phyloP scores from a whole-genome alignment of 2,113 vertebrate genomes.

The Trogon melanurus region DNA sequence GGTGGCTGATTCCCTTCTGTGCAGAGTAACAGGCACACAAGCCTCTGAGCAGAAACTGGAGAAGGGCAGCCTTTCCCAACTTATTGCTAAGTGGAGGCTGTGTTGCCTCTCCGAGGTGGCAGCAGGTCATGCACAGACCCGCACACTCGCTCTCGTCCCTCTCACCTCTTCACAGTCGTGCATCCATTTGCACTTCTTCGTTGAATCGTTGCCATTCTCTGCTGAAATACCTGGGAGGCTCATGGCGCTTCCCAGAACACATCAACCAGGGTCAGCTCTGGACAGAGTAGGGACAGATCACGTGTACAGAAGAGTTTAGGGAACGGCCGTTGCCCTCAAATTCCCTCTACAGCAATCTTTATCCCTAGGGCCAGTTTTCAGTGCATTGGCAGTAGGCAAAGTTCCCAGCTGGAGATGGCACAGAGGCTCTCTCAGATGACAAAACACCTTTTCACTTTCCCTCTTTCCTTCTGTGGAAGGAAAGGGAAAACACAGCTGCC shows the following conservation, averaged over 20 bases:
- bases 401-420: background rate
- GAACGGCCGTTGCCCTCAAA: background rate
- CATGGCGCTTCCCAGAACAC: rapidly evolving
- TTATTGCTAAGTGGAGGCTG: background rate
- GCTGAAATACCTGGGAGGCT: background rate
- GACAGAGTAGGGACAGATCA: background rate
- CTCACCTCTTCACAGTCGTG: background rate
- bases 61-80: background rate
- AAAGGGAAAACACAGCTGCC: background rate
- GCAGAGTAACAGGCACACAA: background rate
- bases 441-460: background rate
- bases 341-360: background rate
- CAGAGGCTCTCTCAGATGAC: background rate
- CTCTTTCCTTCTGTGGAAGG: background rate
- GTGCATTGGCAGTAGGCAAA: background rate
- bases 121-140: background rate
- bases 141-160: rapidly evolving
- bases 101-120: background rate
- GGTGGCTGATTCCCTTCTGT: background rate
- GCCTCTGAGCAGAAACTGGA: background rate
- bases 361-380: background rate
- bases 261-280: background rate
- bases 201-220: background rate
- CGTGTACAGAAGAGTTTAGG: background rate
- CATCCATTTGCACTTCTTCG: background rate